Evolutionary conservation across 2,113 vertebrate genomes (phyloP).

Genomic region (Etheostoma spectabile): DNA sequence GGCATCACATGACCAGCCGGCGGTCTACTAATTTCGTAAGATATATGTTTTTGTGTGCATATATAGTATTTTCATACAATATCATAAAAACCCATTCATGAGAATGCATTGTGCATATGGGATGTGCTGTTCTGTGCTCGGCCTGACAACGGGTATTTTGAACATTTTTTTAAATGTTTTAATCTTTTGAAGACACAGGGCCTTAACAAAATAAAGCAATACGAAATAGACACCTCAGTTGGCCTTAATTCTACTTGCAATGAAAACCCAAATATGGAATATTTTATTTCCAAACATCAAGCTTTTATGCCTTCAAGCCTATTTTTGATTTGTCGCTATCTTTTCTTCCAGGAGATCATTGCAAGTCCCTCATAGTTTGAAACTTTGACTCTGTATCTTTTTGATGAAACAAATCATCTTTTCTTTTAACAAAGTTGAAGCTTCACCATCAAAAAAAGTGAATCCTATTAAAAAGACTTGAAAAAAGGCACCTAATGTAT

Average conservation of each 20-base stretch:
- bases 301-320: slow-evolving; percentile 27
- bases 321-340: slow-evolving; percentile 40
- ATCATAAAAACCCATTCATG: too few relatives aligned
- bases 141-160: slow-evolving; percentile 8
- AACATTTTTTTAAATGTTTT: slow-evolving; percentile 27
- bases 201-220: slow-evolving; percentile 4
- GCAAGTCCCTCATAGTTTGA: slow-evolving; percentile 50
- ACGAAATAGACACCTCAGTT: slow-evolving; percentile 11
- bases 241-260: slow-evolving; percentile 19
- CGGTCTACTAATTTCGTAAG: too few relatives aligned
- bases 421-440: slow-evolving; percentile 68
- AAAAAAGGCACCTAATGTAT: slow-evolving; percentile 68
- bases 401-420: slow-evolving; percentile 59
- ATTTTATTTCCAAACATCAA: slow-evolving; percentile 41
- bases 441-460: slow-evolving; percentile 58
- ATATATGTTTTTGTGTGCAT: too few relatives aligned
- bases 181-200: background rate
- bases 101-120: background rate
- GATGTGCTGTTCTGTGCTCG: background rate
- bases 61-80: too few relatives aligned
- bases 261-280: slow-evolving; percentile 29
- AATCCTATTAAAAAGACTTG: slow-evolving; percentile 66
- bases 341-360: slow-evolving; percentile 59
- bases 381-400: slow-evolving; percentile 59
- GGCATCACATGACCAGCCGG: too few relatives aligned